Conservation (phyloP, 1,140 invertebrate species). For the Aphidius ervi region DNA sequence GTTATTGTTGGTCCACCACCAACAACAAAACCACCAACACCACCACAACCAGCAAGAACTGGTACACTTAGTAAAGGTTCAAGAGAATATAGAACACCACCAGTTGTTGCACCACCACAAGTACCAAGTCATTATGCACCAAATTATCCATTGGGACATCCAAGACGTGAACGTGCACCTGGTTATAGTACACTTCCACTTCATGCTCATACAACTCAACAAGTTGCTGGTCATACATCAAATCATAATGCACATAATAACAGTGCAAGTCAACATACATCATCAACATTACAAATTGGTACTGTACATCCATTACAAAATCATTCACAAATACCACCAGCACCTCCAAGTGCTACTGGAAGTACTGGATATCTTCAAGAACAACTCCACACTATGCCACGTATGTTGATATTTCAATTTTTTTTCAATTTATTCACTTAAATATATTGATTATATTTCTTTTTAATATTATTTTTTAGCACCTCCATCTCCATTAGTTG, state of each 20-base stretch:
- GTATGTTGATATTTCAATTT: conserved; percentile 54
- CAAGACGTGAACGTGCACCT: conserved; percentile 69
- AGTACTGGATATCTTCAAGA: conserved; percentile 54
- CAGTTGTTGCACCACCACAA: conserved; percentile 90
- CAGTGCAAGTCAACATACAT: conserved; percentile 50
- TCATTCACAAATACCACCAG: conserved; percentile 64
- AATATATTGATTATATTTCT: background rate
- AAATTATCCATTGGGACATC: conserved; percentile 84
- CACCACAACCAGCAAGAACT: conserved; percentile 75
- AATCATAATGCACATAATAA: conserved; percentile 47
- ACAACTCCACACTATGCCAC: conserved; percentile 70
- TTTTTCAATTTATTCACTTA: no score
- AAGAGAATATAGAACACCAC: conserved; percentile 86
- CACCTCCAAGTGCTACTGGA: conserved; percentile 50
- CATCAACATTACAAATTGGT: conserved; percentile 57
- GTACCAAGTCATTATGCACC: conserved; percentile 93
- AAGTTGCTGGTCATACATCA: conserved; percentile 32
- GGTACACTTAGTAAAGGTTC: conserved; percentile 68
- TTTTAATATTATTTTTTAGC: conserved; percentile 49
- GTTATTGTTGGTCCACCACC: conserved; percentile 74
- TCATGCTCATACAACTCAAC: conserved; percentile 44
- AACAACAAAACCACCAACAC: conserved; percentile 91
- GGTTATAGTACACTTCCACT: conserved; percentile 80
- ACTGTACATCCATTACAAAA: conserved; percentile 56
- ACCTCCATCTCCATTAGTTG: conserved; percentile 73